Evolutionary conservation across 2,797 vertebrate genomes (phyloP).

Genomic region (Carapus acus): DNA sequence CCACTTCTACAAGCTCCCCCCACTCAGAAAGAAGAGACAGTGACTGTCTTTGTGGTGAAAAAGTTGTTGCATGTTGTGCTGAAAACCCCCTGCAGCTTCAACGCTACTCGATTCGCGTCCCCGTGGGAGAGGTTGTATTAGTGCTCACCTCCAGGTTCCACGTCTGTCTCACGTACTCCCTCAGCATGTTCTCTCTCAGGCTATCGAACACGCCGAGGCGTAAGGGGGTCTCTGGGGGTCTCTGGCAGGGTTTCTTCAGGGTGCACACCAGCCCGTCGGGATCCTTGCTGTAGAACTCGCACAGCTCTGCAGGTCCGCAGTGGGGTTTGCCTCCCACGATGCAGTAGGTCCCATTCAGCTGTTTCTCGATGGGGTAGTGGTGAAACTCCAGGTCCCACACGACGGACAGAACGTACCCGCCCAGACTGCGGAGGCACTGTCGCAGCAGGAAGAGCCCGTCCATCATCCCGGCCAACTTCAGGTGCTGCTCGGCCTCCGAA

Average conservation of each 20-base stretch:
- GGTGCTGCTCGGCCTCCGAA: constrained; percentile 83
- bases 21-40: too few species aligned
- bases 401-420: constrained; percentile 91
- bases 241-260: constrained; percentile 86
- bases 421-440: constrained; percentile 89
- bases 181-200: constrained; percentile 89
- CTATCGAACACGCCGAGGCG: constrained; percentile 81
- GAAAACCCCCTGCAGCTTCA: too few species aligned
- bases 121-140: too few species aligned
- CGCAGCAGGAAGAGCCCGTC: constrained; percentile 91
- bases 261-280: constrained; percentile 83
- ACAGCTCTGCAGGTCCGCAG: constrained; percentile 91
- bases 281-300: constrained; percentile 91
- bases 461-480: constrained; percentile 89
- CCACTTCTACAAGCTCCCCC: too few species aligned
- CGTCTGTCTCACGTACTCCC: constrained; percentile 87
- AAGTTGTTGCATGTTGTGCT: too few species aligned
- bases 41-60: too few species aligned
- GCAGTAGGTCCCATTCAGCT: constrained; percentile 89
- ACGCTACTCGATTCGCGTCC: too few species aligned
- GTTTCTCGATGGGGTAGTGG: constrained; percentile 91
- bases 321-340: constrained; percentile 85
- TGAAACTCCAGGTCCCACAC: constrained; percentile 83
- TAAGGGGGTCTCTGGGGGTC: constrained; percentile 71
- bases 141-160: constrained; percentile 93